phyloP scores from a whole-genome alignment of 2,888 invertebrate species.

The Stegana nigrithorax region DNA sequence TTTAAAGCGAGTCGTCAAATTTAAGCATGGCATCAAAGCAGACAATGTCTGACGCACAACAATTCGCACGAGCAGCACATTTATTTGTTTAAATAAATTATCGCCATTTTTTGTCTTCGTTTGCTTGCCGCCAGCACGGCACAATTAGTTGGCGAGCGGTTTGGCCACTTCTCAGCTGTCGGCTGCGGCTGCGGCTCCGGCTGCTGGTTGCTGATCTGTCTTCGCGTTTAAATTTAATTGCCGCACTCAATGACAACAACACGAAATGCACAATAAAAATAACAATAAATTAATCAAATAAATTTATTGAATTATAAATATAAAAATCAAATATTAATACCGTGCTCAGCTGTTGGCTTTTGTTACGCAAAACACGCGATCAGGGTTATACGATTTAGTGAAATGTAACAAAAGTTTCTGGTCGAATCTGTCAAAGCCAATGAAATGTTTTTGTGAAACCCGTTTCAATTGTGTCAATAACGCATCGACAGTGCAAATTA shows the following conservation, averaged over 20 bases:
- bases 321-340: not conserved
- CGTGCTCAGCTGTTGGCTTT: conserved; percentile 18
- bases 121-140: too few relatives aligned
- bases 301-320: not conserved
- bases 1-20: too few relatives aligned
- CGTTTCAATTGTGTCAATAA: conserved; percentile 8
- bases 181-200: not conserved
- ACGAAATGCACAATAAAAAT: too few relatives aligned
- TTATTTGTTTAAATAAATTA: conserved; percentile 13
- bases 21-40: too few relatives aligned
- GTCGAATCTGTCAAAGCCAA: not conserved
- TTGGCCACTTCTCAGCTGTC: not conserved
- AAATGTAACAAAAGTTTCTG: not conserved
- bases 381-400: not conserved
- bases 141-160: not conserved
- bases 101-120: not conserved
- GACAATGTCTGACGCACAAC: too few relatives aligned
- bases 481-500: conserved; percentile 5
- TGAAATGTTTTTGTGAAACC: too few relatives aligned
- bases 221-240: not conserved
- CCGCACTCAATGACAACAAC: not conserved
- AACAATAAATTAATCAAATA: not conserved
- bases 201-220: not conserved
- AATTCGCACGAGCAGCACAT: too few relatives aligned
- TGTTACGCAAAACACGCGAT: conserved; percentile 25